These are phyloP conservation scores for Phengaris alcon DNA, from an alignment of 2,888 invertebrate species.

Conservation along the genomic window DNA sequence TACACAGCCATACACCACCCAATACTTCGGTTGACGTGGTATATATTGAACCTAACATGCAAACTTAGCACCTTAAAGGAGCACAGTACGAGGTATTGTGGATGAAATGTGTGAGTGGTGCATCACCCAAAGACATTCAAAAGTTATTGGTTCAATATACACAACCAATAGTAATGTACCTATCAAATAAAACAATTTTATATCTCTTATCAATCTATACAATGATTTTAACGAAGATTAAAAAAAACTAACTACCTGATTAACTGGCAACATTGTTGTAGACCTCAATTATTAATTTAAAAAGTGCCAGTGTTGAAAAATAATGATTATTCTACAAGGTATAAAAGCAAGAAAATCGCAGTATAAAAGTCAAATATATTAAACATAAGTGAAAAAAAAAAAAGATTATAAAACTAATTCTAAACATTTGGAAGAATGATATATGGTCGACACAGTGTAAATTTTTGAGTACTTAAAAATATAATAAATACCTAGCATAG, in stretches of 20 bases:
- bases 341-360: neutral
- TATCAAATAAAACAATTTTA: slow-evolving; percentile 13
- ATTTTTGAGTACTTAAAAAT: slow-evolving; percentile 19
- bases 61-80: slow-evolving; percentile 13
- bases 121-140: neutral
- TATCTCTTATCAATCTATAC: neutral
- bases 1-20: slow-evolving; percentile 22
- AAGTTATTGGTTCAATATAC: slow-evolving; percentile 16
- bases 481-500: slow-evolving; percentile 10
- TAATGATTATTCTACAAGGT: neutral
- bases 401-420: neutral
- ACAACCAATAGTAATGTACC: neutral
- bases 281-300: neutral
- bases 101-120: neutral
- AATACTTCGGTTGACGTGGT: neutral
- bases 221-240: neutral
- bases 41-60: slow-evolving; percentile 16
- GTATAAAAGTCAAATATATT: neutral
- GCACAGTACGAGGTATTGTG: slow-evolving; percentile 1
- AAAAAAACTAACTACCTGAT: neutral
- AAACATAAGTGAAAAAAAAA: neutral
- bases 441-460: slow-evolving; percentile 7
- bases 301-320: neutral
- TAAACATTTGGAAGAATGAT: slow-evolving; percentile 10
- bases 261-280: neutral